Evolutionary conservation across 2,113 vertebrate species (phyloP), one percentile per base, ranked within the genome.

Genomic region (Lethenteron camtschaticum): DNA sequence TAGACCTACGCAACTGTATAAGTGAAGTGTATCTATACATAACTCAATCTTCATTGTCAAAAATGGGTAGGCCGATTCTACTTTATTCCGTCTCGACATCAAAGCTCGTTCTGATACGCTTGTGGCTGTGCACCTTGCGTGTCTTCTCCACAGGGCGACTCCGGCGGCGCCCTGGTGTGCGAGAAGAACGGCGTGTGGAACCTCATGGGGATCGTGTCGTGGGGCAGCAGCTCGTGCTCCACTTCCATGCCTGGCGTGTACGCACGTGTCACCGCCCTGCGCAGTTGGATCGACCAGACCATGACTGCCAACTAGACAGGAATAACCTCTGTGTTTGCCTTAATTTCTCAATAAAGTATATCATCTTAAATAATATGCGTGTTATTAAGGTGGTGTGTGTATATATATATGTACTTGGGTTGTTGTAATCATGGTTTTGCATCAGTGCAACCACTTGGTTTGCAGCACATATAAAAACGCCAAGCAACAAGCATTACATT

Each of bases 221-320:
- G 90, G 90, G 94, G 92, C 0, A 88, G 95, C 0, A 92, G 94
- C 70, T 99, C 91, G 0, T 91, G 90, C 0, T 85, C 87, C 74
- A 82, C 83, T 68, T 79, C 94, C 77, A 96, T 90, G 75, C 92
- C 94, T 0, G 94, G 94, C 0, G 84, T 95, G 68, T 99, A 99
- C 78, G 83, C 83, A 0, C 81, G 75, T 0, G 77, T 95, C 69
- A 79, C 89, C 0, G 75, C 79, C 66, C 84, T 84, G 72, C 80
- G 86, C 2, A 75, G 69, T 70, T 99, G 92, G 92, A 82, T 99
- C 78, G 81, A 75, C 72, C 10, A 71, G 59, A 68, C 14, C 18
- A 57, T 71, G 10, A 66, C 70, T 10, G 16, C 3, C 8, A 71
- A 71, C n/a, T 71, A 71, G 68, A 55, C 9, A 13, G 41, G 41